Evolutionary conservation across 2,113 vertebrate species (phyloP).

Genomic region (Pholis gunnellus): DNA sequence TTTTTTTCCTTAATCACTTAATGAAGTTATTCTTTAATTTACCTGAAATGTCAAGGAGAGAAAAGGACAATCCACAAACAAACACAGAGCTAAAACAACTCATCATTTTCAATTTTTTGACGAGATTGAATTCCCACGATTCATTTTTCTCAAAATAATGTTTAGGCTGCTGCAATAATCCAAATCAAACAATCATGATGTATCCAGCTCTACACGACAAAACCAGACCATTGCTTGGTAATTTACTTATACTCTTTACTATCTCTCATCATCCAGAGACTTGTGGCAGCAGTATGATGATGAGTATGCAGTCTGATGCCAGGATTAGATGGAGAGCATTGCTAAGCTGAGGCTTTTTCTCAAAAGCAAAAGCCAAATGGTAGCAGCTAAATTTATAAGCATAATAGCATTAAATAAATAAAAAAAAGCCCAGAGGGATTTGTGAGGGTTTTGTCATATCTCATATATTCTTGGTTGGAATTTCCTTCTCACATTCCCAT

Average conservation of each 20-base stretch:
- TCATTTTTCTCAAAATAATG: conserved; percentile 20
- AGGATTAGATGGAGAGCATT: conserved; percentile 32
- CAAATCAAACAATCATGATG: neutral
- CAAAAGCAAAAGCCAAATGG: conserved; percentile 27
- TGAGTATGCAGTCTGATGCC: conserved; percentile 42
- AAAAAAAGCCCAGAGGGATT: conserved; percentile 32
- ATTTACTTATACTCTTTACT: conserved; percentile 42
- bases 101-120: neutral
- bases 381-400: conserved; percentile 60
- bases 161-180: neutral
- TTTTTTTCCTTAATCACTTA: too few species aligned
- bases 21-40: neutral
- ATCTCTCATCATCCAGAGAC: conserved; percentile 46
- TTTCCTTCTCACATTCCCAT: conserved; percentile 35
- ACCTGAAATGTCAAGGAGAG: conserved; percentile 36
- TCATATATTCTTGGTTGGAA: conserved; percentile 33
- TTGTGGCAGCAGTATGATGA: conserved; percentile 20
- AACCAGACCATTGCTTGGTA: conserved; percentile 10
- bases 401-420: conserved; percentile 55
- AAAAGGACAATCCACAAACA: conserved; percentile 25
- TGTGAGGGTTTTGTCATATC: conserved; percentile 28
- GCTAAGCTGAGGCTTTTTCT: conserved; percentile 37
- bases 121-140: conserved; percentile 14
- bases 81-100: conserved; percentile 14
- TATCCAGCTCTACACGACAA: conserved; percentile 4